Conservation (phyloP, 2,113 vertebrate species). For the Drymodes brunneopygia region DNA sequence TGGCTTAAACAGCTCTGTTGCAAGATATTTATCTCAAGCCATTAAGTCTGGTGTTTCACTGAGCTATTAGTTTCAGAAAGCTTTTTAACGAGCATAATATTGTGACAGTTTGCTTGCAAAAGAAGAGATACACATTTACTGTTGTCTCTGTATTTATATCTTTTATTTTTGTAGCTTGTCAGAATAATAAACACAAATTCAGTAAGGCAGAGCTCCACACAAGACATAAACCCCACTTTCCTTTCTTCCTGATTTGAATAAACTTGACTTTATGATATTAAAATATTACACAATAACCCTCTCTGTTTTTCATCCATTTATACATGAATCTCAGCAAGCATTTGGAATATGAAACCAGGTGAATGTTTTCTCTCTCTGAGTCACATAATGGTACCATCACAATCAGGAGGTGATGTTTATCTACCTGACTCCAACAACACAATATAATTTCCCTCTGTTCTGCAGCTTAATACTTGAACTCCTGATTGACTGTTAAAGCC, state of each 20-base stretch:
- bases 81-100: conserved; percentile 44
- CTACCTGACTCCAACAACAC: not conserved
- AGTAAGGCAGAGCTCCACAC: not conserved
- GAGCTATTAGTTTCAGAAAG: conserved; percentile 27
- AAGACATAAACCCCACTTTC: not conserved
- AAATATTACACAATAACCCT: conserved; percentile 34
- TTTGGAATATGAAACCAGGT: conserved; percentile 26
- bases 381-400: not conserved
- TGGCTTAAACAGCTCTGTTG: conserved; percentile 24
- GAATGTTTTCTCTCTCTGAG: conserved; percentile 14
- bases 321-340: conserved; percentile 20
- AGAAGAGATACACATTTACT: conserved; percentile 6
- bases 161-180: conserved; percentile 14
- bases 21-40: conserved; percentile 19
- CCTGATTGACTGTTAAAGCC: conserved; percentile 25
- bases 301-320: conserved; percentile 47
- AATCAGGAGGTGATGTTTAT: conserved; percentile 32
- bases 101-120: conserved; percentile 49
- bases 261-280: conserved; percentile 22
- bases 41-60: conserved; percentile 37
- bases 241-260: conserved; percentile 21
- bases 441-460: not conserved
- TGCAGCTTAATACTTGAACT: not conserved
- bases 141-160: not conserved
- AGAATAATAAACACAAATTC: conserved; percentile 35